These are phyloP conservation scores for Antechinus flavipes DNA, from an alignment of 2,113 vertebrate species.

Conservation along the genomic window DNA sequence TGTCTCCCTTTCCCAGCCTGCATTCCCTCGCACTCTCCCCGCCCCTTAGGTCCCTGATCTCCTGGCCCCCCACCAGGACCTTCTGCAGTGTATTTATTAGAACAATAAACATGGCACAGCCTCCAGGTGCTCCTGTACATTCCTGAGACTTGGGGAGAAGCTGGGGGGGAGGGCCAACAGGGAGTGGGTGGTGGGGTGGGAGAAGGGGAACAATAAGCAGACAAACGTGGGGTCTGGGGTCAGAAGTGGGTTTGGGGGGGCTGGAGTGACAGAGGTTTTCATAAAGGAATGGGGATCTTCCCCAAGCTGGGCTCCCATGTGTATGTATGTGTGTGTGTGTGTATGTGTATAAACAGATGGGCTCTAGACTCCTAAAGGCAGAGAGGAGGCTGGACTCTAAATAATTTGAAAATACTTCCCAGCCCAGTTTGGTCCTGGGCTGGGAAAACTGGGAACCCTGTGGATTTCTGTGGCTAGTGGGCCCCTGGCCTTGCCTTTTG, in stretches of 20 bases:
- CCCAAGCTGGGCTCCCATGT: background rate
- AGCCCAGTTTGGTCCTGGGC: background rate
- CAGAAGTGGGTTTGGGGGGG: background rate
- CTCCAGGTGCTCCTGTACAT: background rate
- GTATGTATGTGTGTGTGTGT: background rate
- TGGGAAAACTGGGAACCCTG: background rate
- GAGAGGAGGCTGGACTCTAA: background rate
- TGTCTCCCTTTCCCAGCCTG: background rate
- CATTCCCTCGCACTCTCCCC: background rate
- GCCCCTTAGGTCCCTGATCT: background rate
- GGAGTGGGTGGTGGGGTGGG: background rate
- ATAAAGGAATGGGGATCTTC: background rate
- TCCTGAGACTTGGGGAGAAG: conserved; percentile 4
- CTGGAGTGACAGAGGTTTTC: background rate
- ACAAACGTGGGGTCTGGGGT: background rate
- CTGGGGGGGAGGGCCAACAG: accelerated
- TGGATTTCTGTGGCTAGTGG: background rate
- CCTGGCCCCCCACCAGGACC: accelerated
- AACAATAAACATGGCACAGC: conserved; percentile 23
- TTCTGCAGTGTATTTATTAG: background rate
- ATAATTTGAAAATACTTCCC: conserved; percentile 4
- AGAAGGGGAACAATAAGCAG: background rate
- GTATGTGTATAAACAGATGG: background rate
- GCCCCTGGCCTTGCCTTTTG: background rate
- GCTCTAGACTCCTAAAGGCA: background rate